Percentiles rank a stretch among this genome's conserved stretches.
Conservation (phyloP, 2,113 vertebrate genomes). For the Istiophorus platypterus region DNA sequence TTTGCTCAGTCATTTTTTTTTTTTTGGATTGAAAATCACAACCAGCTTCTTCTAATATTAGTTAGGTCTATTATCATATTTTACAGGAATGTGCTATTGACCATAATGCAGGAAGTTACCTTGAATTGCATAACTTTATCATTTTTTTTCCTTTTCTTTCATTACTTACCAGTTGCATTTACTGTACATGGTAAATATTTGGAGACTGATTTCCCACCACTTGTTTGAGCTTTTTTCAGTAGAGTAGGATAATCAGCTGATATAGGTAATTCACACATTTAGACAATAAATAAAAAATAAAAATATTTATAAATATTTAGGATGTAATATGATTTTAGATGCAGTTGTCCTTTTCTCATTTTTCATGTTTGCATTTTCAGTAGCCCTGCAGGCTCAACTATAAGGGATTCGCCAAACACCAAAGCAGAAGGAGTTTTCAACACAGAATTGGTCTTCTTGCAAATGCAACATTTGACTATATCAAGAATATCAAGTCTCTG, state of each 20-base stretch:
- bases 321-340: no score
- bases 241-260: background rate
- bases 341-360: slow-evolving; percentile 2
- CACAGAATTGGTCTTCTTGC: background rate
- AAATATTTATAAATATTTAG: no score
- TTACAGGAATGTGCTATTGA: background rate
- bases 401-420: background rate
- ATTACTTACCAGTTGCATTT: background rate
- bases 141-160: background rate
- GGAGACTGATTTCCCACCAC: background rate
- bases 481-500: background rate
- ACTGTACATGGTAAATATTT: background rate
- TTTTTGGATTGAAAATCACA: background rate
- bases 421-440: background rate
- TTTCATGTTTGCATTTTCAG: background rate
- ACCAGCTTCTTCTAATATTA: background rate
- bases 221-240: background rate
- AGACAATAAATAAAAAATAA: no score
- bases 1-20: background rate
- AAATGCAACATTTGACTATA: background rate
- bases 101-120: background rate
- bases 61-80: background rate
- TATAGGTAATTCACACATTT: background rate
- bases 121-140: background rate
- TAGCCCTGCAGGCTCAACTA: background rate